These are phyloP conservation scores for Sebastes steindachneri DNA, from an alignment of 2,797 vertebrate species.

Conservation along the genomic window DNA sequence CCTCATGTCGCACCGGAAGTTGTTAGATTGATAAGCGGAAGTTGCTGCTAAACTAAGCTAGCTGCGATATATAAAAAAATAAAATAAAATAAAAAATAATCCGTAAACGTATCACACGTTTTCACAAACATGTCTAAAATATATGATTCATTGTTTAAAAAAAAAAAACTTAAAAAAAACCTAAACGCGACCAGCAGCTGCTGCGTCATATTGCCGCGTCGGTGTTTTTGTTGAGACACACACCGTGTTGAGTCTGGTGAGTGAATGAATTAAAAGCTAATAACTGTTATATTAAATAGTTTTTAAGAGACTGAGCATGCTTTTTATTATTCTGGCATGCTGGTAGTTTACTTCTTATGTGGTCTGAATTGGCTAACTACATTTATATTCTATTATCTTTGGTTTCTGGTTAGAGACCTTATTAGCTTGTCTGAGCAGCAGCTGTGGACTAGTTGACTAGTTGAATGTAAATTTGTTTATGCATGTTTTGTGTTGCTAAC, in stretches of 20 bases:
- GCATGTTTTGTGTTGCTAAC: neutral
- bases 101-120: fast-evolving
- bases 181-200: neutral
- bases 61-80: neutral
- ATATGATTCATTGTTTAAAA: neutral
- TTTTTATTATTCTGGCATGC: neutral
- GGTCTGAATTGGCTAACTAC: neutral
- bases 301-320: fast-evolving
- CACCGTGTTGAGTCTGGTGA: slow-evolving; percentile 16
- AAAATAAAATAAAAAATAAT: neutral
- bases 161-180: fast-evolving
- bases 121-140: fast-evolving
- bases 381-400: neutral
- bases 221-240: slow-evolving; percentile 52
- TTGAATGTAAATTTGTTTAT: neutral
- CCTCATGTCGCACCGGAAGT: slow-evolving; percentile 65
- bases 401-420: neutral
- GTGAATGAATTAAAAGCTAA: neutral
- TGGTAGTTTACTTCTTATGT: neutral
- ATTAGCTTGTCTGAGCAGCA: neutral
- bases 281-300: neutral
- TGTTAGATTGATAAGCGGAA: slow-evolving; percentile 55
- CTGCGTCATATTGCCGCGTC: slow-evolving; percentile 77
- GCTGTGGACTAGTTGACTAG: neutral
- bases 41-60: slow-evolving; percentile 4